phyloP scores from a whole-genome alignment of 2,797 vertebrate species.

The Acipenser oxyrinchus region DNA sequence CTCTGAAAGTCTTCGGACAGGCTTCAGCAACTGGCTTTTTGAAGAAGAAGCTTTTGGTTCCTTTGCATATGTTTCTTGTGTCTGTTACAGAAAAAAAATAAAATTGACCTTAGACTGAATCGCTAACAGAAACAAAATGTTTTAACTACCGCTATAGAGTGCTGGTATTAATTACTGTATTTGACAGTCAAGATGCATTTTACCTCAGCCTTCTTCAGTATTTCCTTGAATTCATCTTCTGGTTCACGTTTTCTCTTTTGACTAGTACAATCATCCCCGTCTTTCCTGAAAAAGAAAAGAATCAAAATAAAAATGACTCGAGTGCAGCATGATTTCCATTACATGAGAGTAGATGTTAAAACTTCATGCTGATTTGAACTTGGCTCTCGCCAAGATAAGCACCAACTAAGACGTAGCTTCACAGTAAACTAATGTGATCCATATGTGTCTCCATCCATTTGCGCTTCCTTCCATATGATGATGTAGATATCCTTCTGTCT shows the following conservation, averaged over 20 bases:
- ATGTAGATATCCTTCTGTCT: too few species aligned
- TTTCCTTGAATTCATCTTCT: constrained; percentile 63
- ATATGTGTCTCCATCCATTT: too few species aligned
- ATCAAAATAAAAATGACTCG: background rate
- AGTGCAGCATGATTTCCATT: too few species aligned
- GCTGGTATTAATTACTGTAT: background rate
- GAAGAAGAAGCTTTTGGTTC: constrained; percentile 53
- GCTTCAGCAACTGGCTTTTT: constrained; percentile 57
- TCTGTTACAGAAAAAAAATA: constrained; percentile 31
- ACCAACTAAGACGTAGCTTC: too few species aligned
- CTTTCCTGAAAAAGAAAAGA: constrained; percentile 53
- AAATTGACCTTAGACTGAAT: background rate
- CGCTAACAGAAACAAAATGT: background rate
- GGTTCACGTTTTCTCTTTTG: constrained; percentile 70
- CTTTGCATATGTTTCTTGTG: constrained; percentile 58
- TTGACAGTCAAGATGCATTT: background rate
- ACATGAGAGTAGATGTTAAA: too few species aligned
- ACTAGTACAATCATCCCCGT: constrained; percentile 55
- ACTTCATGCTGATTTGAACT: too few species aligned
- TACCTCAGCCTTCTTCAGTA: constrained; percentile 63
- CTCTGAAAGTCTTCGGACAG: constrained; percentile 65
- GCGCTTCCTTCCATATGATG: too few species aligned
- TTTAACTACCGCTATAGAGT: background rate
- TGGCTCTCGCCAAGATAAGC: too few species aligned
- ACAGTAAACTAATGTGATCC: too few species aligned